Conservation (phyloP, 2,113 vertebrate genomes). For the Mobula birostris region DNA sequence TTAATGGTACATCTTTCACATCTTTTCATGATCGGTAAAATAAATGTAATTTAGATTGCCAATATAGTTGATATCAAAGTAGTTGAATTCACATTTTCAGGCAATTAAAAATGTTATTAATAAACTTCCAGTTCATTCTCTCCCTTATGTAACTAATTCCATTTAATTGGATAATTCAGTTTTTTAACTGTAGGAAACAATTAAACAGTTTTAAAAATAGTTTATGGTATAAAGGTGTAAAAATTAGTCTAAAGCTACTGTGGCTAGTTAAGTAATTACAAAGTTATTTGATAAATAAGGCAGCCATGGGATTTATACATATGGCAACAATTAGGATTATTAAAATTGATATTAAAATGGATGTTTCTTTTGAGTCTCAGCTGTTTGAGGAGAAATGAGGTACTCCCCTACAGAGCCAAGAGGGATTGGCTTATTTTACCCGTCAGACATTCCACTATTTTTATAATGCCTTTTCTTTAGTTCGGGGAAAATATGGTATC, state of each 20-base stretch:
- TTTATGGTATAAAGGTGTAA: not conserved
- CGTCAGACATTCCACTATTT: not conserved
- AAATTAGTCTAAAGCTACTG: not conserved
- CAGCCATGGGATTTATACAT: not conserved
- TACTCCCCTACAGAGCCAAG: not conserved
- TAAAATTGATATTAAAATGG: not conserved
- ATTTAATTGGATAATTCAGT: not conserved
- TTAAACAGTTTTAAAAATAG: not conserved
- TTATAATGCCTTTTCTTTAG: not conserved
- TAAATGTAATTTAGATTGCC: not conserved
- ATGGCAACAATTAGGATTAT: conserved; percentile 6
- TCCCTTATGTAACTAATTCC: not conserved
- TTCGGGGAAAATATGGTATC: not conserved
- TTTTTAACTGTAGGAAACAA: not conserved
- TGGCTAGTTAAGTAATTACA: not conserved
- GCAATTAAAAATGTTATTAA: not conserved
- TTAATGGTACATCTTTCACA: not conserved
- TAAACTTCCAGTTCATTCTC: not conserved
- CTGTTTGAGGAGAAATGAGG: not conserved
- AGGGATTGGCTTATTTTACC: not conserved
- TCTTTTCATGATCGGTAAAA: not conserved
- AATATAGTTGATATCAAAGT: not conserved
- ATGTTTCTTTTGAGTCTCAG: not conserved
- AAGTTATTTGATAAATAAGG: conserved; percentile 14
- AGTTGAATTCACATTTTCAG: not conserved